phyloP scores from a whole-genome alignment of 2,113 vertebrate genomes.

The Cepphus grylle region DNA sequence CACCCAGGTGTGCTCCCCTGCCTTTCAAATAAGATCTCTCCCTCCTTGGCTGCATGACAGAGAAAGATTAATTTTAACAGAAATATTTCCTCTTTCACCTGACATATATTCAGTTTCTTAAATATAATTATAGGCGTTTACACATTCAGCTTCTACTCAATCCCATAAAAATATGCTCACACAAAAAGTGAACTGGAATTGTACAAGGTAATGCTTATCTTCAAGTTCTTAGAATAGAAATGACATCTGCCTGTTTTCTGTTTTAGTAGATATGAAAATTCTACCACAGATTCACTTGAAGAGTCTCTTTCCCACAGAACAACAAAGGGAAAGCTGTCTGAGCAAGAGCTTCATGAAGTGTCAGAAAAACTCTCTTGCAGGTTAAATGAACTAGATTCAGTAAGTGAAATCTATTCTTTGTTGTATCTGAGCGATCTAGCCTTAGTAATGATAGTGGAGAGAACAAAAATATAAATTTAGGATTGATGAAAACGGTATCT shows the following conservation, averaged over 20 bases:
- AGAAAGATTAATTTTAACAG: neutral
- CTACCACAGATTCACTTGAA: neutral
- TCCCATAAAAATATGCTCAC: neutral
- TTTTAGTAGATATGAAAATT: conserved; percentile 1
- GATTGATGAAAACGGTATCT: neutral
- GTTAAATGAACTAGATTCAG: conserved; percentile 86
- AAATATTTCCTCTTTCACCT: neutral
- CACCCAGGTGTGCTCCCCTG: neutral
- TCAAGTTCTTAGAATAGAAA: neutral
- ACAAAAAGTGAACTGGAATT: neutral
- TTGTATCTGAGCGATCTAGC: neutral
- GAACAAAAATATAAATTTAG: neutral
- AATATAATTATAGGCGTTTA: neutral
- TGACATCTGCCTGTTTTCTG: neutral
- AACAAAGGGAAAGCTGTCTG: conserved; percentile 70
- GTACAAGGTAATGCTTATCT: neutral
- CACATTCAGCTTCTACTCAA: neutral
- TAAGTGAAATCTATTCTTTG: conserved; percentile 56
- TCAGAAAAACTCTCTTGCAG: conserved; percentile 84
- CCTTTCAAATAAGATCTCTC: neutral
- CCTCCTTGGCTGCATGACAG: neutral
- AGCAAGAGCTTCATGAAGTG: conserved; percentile 80
- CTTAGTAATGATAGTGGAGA: neutral
- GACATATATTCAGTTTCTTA: neutral
- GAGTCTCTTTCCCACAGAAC: conserved; percentile 65